phyloP scores from a whole-genome alignment of 2,888 invertebrate genomes.

The Ennomos erosarius region DNA sequence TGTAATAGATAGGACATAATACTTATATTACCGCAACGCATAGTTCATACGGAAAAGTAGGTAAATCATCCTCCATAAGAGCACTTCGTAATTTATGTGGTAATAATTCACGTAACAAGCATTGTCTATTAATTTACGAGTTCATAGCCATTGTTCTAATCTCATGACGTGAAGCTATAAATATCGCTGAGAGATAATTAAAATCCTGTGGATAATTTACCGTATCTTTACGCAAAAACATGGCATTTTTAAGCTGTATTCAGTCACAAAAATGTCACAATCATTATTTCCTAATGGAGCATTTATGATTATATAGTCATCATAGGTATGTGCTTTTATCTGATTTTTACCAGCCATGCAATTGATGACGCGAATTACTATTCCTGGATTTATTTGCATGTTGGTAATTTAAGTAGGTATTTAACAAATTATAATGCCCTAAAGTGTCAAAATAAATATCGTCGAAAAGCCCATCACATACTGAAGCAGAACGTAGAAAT shows the following conservation, averaged over 20 bases:
- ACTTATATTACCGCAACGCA: slow-evolving; percentile 5
- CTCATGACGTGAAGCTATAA: slow-evolving; percentile 20
- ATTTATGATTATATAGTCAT: too few species aligned
- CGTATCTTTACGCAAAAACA: slow-evolving; percentile 1
- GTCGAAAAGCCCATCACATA: too few species aligned
- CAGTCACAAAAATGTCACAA: not conserved
- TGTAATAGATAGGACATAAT: not conserved
- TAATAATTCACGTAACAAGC: slow-evolving; percentile 16
- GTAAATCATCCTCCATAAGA: slow-evolving; percentile 11
- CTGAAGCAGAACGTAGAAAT: too few species aligned
- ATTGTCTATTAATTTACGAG: slow-evolving; percentile 21
- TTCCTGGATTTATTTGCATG: too few species aligned
- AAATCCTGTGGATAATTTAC: slow-evolving; percentile 3
- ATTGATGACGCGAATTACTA: too few species aligned
- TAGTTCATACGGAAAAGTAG: slow-evolving; percentile 3
- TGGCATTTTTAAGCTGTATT: slow-evolving; percentile 5
- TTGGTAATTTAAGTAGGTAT: too few species aligned
- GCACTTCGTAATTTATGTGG: slow-evolving; percentile 5
- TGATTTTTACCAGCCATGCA: too few species aligned
- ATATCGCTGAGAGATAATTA: slow-evolving; percentile 16
- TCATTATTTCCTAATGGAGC: too few species aligned
- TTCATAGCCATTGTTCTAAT: slow-evolving; percentile 20
- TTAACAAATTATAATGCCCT: too few species aligned
- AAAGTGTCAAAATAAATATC: too few species aligned
- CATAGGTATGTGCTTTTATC: too few species aligned